These are phyloP conservation scores for Liolophura sinensis DNA, from an alignment of 1,140 invertebrate genomes.

Conservation along the genomic window DNA sequence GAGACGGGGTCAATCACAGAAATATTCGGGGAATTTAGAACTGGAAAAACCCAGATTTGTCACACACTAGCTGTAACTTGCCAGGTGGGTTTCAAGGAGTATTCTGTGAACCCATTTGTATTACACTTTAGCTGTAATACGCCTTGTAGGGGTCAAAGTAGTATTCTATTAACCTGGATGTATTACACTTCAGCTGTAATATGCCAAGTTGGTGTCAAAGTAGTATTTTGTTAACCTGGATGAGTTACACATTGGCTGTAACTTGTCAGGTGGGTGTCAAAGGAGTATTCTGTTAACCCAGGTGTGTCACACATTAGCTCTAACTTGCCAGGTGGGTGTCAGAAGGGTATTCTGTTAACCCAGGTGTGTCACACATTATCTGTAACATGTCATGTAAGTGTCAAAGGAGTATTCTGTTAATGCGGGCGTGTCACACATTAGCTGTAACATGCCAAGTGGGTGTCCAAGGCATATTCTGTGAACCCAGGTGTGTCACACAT, in stretches of 20 bases:
- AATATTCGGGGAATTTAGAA: constrained; percentile 98
- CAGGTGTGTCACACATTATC: not conserved
- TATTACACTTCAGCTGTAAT: too few species aligned
- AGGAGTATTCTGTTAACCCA: constrained; percentile 98
- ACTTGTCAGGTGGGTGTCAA: constrained; percentile 66
- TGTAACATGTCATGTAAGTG: constrained; percentile 7
- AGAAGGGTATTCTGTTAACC: not conserved
- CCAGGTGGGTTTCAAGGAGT: constrained; percentile 67
- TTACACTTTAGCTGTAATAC: constrained; percentile 4
- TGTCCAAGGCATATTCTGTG: too few species aligned
- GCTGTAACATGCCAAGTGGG: too few species aligned
- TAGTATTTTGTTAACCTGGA: too few species aligned
- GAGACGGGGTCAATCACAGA: constrained; percentile 99
- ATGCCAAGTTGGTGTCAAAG: too few species aligned
- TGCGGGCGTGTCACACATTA: too few species aligned
- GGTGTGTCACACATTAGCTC: constrained; percentile 94
- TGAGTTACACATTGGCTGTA: too few species aligned
- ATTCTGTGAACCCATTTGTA: not conserved
- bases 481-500: too few species aligned
- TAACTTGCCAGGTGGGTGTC: constrained; percentile 86
- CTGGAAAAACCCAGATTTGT: constrained; percentile 97
- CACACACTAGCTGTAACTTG: constrained; percentile 98
- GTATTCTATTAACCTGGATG: too few species aligned
- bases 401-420: too few species aligned
- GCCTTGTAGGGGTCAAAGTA: not conserved